Evolutionary conservation across 2,888 invertebrate species (phyloP), one percentile per base, ranked within the genome.

Genomic region (Fabriciana adippe): DNA sequence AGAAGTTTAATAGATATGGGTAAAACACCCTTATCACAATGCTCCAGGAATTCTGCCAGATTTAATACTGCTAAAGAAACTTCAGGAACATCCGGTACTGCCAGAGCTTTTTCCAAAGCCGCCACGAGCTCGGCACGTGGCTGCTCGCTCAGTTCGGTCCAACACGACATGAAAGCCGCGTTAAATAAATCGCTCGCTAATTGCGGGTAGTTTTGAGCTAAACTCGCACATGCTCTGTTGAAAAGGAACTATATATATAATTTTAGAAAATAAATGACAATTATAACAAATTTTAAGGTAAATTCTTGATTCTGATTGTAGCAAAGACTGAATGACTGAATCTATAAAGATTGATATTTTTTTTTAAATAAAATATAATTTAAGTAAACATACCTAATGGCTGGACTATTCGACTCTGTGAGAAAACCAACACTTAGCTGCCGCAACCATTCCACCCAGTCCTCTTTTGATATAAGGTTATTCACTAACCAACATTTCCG

Each of bases 31-130:
- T 97, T 97, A 82, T 99, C 99, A 79, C 99, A 99, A 84, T 99
- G 99, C 81, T 99, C 99, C 97, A 99, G 97, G 81, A 99, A 99
- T 85, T 99, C 99, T 0, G 99, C 99, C 72, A 99, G 92, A 90
- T 99, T 99, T 15, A 99, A 93, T 70, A 99, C 96, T 0, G 98
- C 97, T 77, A 99, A 97, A 0, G 98, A 98, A 35, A 99, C 96
- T 86, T 99, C 99, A 0, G 99, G 98, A 65, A 98, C 95, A 82
- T 99, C 99, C 2, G 97, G 97, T 0, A 98, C 97, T 73, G 95
- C 95, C 15, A 99, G 90, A 0, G 99, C 99, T 79, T 96, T 95
- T 78, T 98, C 96, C 35, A 99, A 88, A 47, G 97, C 96, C 48
- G 94, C 92, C 3, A 98, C 97, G 6, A 99, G 91, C 78, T 98